Conservation (phyloP, 2,797 vertebrate species). For the Myotis findleyi region DNA sequence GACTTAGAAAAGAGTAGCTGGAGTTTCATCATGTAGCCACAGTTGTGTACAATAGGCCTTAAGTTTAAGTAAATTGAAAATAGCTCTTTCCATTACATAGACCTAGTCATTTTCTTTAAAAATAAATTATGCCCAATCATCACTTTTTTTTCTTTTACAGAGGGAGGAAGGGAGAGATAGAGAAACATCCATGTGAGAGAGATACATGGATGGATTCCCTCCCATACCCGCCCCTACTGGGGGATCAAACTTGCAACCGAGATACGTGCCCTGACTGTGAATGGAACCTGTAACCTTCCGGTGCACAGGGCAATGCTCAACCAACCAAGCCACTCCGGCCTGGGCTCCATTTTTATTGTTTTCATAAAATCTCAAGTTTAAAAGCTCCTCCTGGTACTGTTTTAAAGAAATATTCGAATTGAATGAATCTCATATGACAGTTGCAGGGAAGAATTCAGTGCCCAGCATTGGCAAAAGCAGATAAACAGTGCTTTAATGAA, state of each 20-base stretch:
- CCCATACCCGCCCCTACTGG: rapidly evolving
- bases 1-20: neutral
- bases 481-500: neutral
- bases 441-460: neutral
- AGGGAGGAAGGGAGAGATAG: neutral
- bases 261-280: neutral
- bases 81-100: neutral
- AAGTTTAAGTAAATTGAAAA: slow-evolving; percentile 25
- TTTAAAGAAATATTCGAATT: neutral
- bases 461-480: neutral
- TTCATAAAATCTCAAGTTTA: slow-evolving; percentile 38
- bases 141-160: neutral
- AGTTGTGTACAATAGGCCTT: neutral
- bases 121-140: neutral
- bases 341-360: slow-evolving; percentile 19
- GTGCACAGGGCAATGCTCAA: neutral
- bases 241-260: neutral
- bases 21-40: neutral
- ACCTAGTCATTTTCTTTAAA: neutral
- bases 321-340: neutral
- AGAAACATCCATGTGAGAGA: neutral
- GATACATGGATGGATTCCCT: neutral
- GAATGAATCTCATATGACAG: neutral
- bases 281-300: neutral
- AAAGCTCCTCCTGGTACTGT: neutral